Base-by-base conservation (phyloP, 2,113 vertebrate species). In the Etheostoma cragini region DNA sequence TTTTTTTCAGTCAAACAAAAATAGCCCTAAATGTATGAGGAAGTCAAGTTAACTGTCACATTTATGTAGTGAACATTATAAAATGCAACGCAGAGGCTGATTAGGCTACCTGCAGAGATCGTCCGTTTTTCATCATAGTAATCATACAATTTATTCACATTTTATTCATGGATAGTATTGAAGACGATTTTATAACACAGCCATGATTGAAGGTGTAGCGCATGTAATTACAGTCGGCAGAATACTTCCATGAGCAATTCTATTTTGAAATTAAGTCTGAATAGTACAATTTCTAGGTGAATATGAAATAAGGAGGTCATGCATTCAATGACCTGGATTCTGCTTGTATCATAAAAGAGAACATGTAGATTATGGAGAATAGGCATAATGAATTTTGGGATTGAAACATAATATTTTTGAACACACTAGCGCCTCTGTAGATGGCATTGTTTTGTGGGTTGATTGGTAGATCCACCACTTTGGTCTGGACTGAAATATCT, bases 41-140 rank as follows among this genome's bases (percentile, higher is more conserved):
- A 74, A 33, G 38, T 62, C 63, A 49, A 24, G 22, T 68, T 50
- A 21, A 77, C 30, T 68, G 64, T n/a, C 10, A 17, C 8, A 38
- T 52, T 19, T 50, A 30, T 56, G 16, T 8, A 14, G 6, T 42
- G 13, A 54, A 26, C 14, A 33, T 16, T 26, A 57, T 57, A 21
- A 62, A 72, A 70, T 45, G 6, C 17, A n/a, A 7, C 35, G 12
- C 4, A 46, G 7, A 57, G 16, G 13, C 16, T 63, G 4, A 54
- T 62, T 53, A 19, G 3, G 57, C 46, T 22, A 4, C n/a, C 46
- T 42, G 8, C 38, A 8, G 2, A 45, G 21, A 42, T 12, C 3
- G 11, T 46, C 4, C 6, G 26, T 16, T 57, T 57, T 45, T 46
- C 17, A 6, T 58, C 17, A 8, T 14, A 33, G 12, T n/a, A 16